Conservation (phyloP, 2,888 invertebrate species). For the Brachypalpus laphriformis region DNA sequence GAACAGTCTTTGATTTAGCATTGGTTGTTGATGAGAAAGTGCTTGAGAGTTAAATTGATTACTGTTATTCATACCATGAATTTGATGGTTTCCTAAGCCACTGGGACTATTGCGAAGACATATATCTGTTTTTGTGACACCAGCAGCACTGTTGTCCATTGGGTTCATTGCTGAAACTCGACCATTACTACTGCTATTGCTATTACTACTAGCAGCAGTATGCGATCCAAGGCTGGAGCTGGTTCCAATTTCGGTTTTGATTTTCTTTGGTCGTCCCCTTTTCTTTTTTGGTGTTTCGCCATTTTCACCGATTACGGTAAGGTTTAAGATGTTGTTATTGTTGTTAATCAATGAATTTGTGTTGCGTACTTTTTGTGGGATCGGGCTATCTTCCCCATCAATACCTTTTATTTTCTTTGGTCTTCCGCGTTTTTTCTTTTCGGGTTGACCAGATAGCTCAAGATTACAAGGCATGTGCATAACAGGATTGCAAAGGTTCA, state of each 20-base stretch:
- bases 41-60: slow-evolving; percentile 66
- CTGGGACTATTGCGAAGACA: slow-evolving; percentile 51
- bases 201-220: slow-evolving; percentile 76
- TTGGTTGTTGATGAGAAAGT: slow-evolving; percentile 76
- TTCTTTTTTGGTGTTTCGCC: slow-evolving; percentile 92
- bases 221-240: slow-evolving; percentile 8
- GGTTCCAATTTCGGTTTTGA: slow-evolving; percentile 82
- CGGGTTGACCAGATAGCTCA: slow-evolving; percentile 83
- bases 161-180: slow-evolving; percentile 35
- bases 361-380: slow-evolving; percentile 82
- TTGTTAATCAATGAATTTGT: slow-evolving; percentile 84
- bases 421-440: slow-evolving; percentile 94
- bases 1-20: slow-evolving; percentile 76
- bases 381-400: slow-evolving; percentile 85
- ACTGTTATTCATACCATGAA: slow-evolving; percentile 44
- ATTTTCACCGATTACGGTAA: slow-evolving; percentile 78
- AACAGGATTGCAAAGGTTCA: slow-evolving; percentile 40
- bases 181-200: slow-evolving; percentile 78
- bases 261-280: slow-evolving; percentile 93
- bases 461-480: slow-evolving; percentile 45
- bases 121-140: slow-evolving; percentile 25
- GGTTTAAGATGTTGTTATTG: slow-evolving; percentile 80
- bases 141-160: slow-evolving; percentile 32
- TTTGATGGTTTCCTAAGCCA: slow-evolving; percentile 39
- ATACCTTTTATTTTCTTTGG: slow-evolving; percentile 88